A percentile compares a stretch with the other conserved stretches of the same genome.
phyloP scores from a whole-genome alignment of 2,113 vertebrate genomes.

The Macquaria ambigua region DNA sequence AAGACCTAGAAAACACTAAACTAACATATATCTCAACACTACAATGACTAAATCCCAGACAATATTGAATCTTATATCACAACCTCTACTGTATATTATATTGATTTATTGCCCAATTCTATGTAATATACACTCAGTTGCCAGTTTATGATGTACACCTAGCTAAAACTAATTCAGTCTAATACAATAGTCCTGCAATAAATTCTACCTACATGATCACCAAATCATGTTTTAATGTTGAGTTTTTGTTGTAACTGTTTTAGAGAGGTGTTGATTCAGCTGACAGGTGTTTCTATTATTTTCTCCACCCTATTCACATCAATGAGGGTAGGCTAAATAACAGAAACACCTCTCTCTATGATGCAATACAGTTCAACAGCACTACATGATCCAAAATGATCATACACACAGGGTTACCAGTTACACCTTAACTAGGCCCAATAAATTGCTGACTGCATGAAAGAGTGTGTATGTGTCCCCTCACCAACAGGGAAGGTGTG shows the following conservation, averaged over 20 bases:
- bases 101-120: background rate
- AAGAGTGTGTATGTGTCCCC: constrained; percentile 1
- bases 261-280: background rate
- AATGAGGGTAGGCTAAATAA: background rate
- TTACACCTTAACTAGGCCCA: background rate
- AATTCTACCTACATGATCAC: too few relatives aligned
- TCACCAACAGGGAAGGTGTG: constrained; percentile 97
- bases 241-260: too few relatives aligned
- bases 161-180: background rate
- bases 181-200: too few relatives aligned
- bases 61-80: too few relatives aligned
- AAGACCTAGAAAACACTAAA: too few relatives aligned
- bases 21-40: too few relatives aligned
- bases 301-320: background rate
- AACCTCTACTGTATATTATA: background rate
- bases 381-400: background rate
- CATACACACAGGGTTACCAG: background rate
- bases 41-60: too few relatives aligned
- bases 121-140: background rate
- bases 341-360: background rate
- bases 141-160: background rate
- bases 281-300: background rate
- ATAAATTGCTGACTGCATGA: background rate
- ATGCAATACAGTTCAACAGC: background rate
- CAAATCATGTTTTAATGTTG: too few relatives aligned